Evolutionary conservation across 1,140 invertebrate genomes (phyloP), one percentile per base, ranked within the genome.

Genomic region (Drosophila malerkotliana): DNA sequence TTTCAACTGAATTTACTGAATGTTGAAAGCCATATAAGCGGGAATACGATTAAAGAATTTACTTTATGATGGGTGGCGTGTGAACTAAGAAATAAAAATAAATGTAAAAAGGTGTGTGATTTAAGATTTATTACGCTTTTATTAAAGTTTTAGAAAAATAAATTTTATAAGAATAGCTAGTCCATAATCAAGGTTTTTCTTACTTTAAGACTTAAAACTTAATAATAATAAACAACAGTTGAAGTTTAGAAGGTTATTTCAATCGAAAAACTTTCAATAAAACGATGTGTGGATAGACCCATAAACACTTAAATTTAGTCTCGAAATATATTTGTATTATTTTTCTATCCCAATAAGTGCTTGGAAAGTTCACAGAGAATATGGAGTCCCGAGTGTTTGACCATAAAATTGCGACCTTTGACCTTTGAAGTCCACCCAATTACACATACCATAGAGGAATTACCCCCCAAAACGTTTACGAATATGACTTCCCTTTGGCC

Each of bases 401-500:
- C 30, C 28, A 39, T 28, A 24, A 21, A 69, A 39, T 39, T 30
- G 32, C 28, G 28, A 21, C 37, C 37, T 59, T 75, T 55, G 59
- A 75, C 51, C 32, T 58, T 67, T 66, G 26, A 39, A 51, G 28
- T 18, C 45, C 26, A 32, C 48, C 45, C 47, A 62, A 41, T 63
- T 12, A 51, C 55, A 68, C 61, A 32, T 55, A 32, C 21, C 48
- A 41, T 41, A 41, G 6, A n/a, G 3, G 39, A 41, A 14, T 18
- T 55, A 58, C 14, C 32, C 53, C 28, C 12, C 32, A 34, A 34
- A 34, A 45, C 14, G 47, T 32, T 59, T 68, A 48, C 44, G 21
- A 51, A 48, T 53, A 32, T 21, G 15, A 57, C 52, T 52, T 61
- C 52, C 56, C 37, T 48, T 77, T 49, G 49, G 62, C 52, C 44